Conservation (phyloP, 2,888 invertebrate genomes). For the Theretra japonica region DNA sequence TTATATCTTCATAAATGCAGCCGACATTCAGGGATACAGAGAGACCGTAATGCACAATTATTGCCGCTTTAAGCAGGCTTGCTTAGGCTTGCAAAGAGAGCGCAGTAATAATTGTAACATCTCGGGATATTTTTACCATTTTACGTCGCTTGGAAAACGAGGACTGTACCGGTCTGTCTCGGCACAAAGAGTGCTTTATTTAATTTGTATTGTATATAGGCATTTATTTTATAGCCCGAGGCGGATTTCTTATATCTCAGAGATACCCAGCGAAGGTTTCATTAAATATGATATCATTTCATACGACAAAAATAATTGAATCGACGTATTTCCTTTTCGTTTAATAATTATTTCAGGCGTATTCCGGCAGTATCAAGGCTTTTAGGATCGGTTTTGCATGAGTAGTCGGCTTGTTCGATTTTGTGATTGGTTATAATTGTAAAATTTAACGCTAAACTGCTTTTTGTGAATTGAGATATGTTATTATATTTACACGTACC, state of each 20-base stretch:
- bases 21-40: conserved; percentile 54
- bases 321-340: neutral
- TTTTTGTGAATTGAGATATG: too few relatives aligned
- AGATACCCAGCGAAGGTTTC: conserved; percentile 25
- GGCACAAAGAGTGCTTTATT: neutral
- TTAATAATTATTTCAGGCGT: neutral
- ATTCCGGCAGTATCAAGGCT: neutral
- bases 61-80: conserved; percentile 50
- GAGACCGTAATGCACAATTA: conserved; percentile 65
- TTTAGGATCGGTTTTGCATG: neutral
- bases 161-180: neutral
- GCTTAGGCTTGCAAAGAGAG: conserved; percentile 11
- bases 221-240: conserved; percentile 9
- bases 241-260: neutral
- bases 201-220: conserved; percentile 7
- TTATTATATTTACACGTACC: too few relatives aligned
- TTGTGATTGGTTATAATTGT: neutral
- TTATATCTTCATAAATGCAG: conserved; percentile 69
- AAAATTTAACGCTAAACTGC: too few relatives aligned
- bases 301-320: neutral
- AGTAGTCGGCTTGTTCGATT: neutral
- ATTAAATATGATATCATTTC: neutral
- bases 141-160: conserved; percentile 28
- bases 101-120: conserved; percentile 47
- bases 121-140: conserved; percentile 39